Percentiles rank a stretch among this genome's conserved stretches.
Conservation (phyloP, 1,140 invertebrate species). For the Papilio dardanus region DNA sequence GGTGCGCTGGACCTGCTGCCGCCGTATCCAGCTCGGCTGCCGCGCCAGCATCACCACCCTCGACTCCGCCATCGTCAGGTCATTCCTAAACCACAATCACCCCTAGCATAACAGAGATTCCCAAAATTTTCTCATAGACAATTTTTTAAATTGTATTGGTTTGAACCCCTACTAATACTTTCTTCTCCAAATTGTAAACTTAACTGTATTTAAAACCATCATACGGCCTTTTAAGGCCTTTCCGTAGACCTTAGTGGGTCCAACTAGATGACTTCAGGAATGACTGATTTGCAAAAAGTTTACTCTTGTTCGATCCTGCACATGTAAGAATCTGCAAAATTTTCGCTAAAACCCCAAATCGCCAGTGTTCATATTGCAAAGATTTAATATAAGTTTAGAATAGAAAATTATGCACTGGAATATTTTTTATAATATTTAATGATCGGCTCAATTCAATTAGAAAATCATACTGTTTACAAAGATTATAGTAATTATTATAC, state of each 20-base stretch:
- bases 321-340: no score
- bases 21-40: conserved; percentile 63
- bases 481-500: background rate
- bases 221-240: no score
- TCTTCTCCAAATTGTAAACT: no score
- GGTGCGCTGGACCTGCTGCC: conserved; percentile 70
- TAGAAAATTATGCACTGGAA: background rate
- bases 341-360: background rate
- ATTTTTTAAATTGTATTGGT: background rate
- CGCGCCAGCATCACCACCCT: conserved; percentile 67
- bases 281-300: no score
- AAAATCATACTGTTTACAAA: background rate
- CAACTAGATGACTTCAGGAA: no score
- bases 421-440: background rate
- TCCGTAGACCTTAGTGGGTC: no score
- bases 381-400: background rate
- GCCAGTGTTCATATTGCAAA: background rate
- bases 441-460: background rate
- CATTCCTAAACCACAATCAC: conserved; percentile 66
- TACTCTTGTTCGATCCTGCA: no score
- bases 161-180: no score
- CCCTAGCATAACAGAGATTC: conserved; percentile 35
- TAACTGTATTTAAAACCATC: no score
- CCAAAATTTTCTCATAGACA: background rate
- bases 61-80: conserved; percentile 66